Conservation (phyloP, 2,888 invertebrate genomes). For the Hydriomena furcata region DNA sequence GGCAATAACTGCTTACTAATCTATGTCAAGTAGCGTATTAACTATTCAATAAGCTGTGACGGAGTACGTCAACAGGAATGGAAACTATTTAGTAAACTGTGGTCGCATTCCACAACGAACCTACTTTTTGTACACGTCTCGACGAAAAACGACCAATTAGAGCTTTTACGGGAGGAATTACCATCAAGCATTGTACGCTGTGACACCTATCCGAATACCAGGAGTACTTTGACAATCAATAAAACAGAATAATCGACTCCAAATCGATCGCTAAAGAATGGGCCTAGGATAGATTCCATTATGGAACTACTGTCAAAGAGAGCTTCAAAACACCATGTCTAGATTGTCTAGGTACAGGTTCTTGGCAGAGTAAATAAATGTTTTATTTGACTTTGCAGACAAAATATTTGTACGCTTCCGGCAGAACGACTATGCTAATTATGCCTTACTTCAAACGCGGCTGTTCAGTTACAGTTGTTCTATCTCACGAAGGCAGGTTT, state of each 20-base stretch:
- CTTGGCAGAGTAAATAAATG: neutral
- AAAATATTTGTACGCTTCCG: slow-evolving; percentile 7
- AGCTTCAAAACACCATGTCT: too few relatives aligned
- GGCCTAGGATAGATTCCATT: too few relatives aligned
- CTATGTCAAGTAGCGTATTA: neutral
- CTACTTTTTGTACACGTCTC: slow-evolving; percentile 73
- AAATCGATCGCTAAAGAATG: too few relatives aligned
- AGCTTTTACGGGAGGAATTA: slow-evolving; percentile 75
- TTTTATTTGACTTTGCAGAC: slow-evolving; percentile 2
- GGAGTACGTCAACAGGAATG: neutral
- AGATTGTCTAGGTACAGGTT: too few relatives aligned
- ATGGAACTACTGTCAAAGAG: too few relatives aligned
- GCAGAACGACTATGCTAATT: slow-evolving; percentile 1
- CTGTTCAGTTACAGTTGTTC: too few relatives aligned
- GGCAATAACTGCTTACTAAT: neutral
- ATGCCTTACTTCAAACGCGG: too few relatives aligned
- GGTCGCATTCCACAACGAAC: slow-evolving; percentile 77
- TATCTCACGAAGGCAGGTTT: too few relatives aligned
- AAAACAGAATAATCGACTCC: too few relatives aligned
- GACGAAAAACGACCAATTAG: slow-evolving; percentile 74
- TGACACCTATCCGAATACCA: slow-evolving; percentile 21
- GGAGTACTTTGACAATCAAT: neutral
- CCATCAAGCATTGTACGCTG: slow-evolving; percentile 61
- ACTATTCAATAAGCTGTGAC: slow-evolving; percentile 8
- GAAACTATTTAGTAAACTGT: slow-evolving; percentile 1